Base-by-base conservation (phyloP, 2,888 invertebrate species). In the Spilosoma lubricipeda region DNA sequence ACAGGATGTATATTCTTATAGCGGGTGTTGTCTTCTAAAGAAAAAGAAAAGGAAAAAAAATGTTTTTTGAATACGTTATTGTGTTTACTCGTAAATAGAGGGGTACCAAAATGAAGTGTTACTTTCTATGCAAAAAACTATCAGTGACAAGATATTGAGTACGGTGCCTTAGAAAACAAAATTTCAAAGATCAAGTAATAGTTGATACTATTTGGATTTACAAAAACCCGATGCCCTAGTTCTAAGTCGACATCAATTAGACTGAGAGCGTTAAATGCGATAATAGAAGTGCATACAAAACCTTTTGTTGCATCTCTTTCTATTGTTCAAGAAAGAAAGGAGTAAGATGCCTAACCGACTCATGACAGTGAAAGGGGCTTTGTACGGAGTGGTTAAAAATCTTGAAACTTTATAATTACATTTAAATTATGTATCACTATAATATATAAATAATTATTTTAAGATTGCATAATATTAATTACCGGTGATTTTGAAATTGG, bases 281-380 rank as follows among this genome's bases (percentile, higher is more conserved):
- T 85, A 85, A 84, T 80, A 80, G 79, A 73, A 79, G 77, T 80
- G 74, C 75, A 84, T 77, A 81, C 79, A 82, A 84, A 81, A 78
- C 81, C 79, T 80, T 76, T 74, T 73, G 18, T 65, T 73, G 20
- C 36, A 1, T 85, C 80, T 82, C 81, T 79, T 73, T 85, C 79
- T 71, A 68, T 75, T 73, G 23, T 74, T 73, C 0, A 7, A 11
- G 13, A 67, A 72, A 42, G 27, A 76, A 84, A 80, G 39, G 73
- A 81, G 81, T 9, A 23, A 78, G 79, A 77, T 23, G 71, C 83
- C 74, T 80, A 66, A 73, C 84, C 72, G 77, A 86, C 86, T 86
- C 82, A 66, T 81, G 84, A 83, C 87, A 89, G 89, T 89, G 89
- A 90, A 90, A 90, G 90, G 89, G 88, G 88, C 86, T 85, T 76